A percentile compares a stretch with the other conserved stretches of the same genome.
Evolutionary conservation across 2,888 invertebrate genomes (phyloP).

Genomic region (Pyrrhosoma nymphula): DNA sequence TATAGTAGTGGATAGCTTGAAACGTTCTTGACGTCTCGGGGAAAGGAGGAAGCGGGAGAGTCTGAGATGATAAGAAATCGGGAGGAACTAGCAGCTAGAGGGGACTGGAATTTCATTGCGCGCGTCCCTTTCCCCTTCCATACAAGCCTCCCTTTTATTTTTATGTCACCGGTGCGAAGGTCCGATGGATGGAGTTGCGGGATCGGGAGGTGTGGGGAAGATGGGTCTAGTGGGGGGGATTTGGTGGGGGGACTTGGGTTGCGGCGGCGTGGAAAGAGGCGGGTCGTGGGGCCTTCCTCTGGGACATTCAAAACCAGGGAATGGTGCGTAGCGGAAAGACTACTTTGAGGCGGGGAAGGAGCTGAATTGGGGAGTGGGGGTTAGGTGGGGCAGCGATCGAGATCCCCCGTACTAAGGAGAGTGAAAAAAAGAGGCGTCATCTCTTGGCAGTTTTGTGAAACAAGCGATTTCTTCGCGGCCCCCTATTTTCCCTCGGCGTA

Average conservation of each 20-base stretch:
- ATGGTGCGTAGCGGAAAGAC: not conserved
- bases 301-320: conserved; percentile 48
- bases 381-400: too few relatives aligned
- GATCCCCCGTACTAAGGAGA: not conserved
- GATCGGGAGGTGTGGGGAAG: not conserved
- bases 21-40: too few relatives aligned
- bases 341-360: not conserved
- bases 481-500: not conserved
- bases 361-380: not conserved
- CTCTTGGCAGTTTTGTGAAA: conserved; percentile 32
- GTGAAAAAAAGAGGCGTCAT: not conserved
- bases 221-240: not conserved
- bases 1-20: too few relatives aligned
- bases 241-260: not conserved
- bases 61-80: not conserved
- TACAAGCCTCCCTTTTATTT: not conserved
- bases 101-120: not conserved
- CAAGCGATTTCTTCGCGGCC: conserved; percentile 35
- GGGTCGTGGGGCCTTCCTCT: not conserved
- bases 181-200: not conserved
- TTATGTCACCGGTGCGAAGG: not conserved
- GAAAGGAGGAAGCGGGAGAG: not conserved
- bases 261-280: too few relatives aligned
- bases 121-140: too few relatives aligned
- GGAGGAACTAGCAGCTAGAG: not conserved